Evolutionary conservation across 2,888 invertebrate species (phyloP), one percentile per base, ranked within the genome.

Genomic region (Emmelina monodactyla): DNA sequence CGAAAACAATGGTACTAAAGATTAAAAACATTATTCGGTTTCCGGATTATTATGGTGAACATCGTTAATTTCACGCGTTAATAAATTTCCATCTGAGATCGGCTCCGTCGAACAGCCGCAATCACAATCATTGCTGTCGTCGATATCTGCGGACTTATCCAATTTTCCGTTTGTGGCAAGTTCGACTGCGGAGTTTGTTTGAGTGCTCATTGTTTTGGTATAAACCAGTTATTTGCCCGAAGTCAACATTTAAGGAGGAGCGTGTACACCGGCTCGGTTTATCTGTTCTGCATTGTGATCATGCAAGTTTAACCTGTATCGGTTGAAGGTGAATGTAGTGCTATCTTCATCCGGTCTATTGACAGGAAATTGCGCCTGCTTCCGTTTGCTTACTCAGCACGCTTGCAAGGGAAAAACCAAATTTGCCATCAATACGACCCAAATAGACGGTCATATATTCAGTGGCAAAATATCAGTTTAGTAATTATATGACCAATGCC

Each of bases 281-380:
- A 64, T 73, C 72, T 59, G 55, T 53, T 66, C 62, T 63, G 64
- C 61, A 65, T 64, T 70, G 66, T 67, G 62, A 64, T 65, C 65
- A 66, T 68, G 60, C 65, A 70, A 71, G 54, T 71, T 73, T 70
- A 69, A 70, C 67, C 56, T 57, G 58, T 60, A 54, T 58, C 58
- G 52, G 64, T 66, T 66, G 63, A 62, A 51, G 57, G 57, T 57
- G 52, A 62, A 70, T 71, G 68, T 68, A 58, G 62, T 56, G 58
- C 19, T 28, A n/a, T n/a, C n/a, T n/a, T n/a, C n/a, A n/a, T n/a
- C n/a, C n/a, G n/a, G n/a, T n/a, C n/a, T 40, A 40, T 43, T 40
- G 44, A 48, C 49, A 67, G 76, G 75, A 78, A 78, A 78, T 78
- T 75, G 71, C 70, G 60, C 51, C 49, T 51, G 50, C 48, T 53